phyloP scores from a whole-genome alignment of 2,888 invertebrate genomes.

The Camptogramma bilineatum region DNA sequence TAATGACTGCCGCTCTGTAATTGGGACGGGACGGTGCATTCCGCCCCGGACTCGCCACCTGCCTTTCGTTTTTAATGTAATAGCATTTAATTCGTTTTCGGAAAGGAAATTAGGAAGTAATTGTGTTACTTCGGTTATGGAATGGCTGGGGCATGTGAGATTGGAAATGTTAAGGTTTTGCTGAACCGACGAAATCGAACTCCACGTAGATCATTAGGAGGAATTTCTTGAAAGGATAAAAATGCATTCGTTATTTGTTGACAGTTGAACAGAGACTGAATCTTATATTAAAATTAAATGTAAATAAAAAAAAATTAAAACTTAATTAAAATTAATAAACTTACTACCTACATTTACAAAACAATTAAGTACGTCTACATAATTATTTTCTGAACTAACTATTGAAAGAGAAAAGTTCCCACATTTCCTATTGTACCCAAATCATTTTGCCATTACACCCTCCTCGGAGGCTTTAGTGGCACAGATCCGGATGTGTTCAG shows the following conservation, averaged over 20 bases:
- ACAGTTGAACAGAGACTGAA: background rate
- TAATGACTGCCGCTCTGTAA: slow-evolving; percentile 82
- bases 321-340: background rate
- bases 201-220: background rate
- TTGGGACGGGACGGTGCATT: slow-evolving; percentile 73
- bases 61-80: slow-evolving; percentile 47
- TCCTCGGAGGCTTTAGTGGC: slow-evolving; percentile 7
- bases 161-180: slow-evolving; percentile 29
- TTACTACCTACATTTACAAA: background rate
- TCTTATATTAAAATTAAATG: background rate
- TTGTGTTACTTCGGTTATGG: slow-evolving; percentile 41
- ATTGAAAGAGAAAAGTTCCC: background rate
- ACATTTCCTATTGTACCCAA: background rate
- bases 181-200: background rate
- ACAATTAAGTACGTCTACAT: background rate
- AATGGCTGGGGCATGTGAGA: slow-evolving; percentile 37
- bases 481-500: slow-evolving; percentile 51
- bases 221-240: background rate
- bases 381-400: background rate
- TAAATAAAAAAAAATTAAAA: too few relatives aligned
- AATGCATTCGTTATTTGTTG: background rate
- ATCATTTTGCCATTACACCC: slow-evolving; percentile 7
- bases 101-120: slow-evolving; percentile 44
- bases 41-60: slow-evolving; percentile 45
- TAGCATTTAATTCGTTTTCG: slow-evolving; percentile 45